Base-by-base conservation (phyloP, 2,888 invertebrate genomes). In the Limnephilus rhombicus region DNA sequence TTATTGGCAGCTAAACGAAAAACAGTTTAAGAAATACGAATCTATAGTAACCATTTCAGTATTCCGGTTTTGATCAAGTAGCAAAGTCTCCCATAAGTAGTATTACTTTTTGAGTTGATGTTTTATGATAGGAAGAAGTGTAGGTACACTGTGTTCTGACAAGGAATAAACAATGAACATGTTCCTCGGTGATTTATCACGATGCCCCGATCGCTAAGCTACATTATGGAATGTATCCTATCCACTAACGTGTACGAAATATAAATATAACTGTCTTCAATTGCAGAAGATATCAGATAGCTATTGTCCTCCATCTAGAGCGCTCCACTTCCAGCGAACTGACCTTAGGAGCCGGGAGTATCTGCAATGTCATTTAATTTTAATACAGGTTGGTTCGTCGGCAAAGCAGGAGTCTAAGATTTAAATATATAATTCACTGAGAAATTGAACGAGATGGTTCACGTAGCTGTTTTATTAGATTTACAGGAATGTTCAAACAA, bases 131-230 rank as follows among this genome's bases (percentile, higher is more conserved):
- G 24, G 68, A 68, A 68, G 68, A 68, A 68, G 68, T 68, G 68
- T 68, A 68, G 24, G n/a, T 68, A 68, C 68, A 68, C 68, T 68
- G 68, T 68, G 68, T 68, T 68, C 68, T 68, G 68, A 68, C 68
- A 68, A 68, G 24, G 68, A 68, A 68, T 68, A 68, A 68, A 68
- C 68, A 68, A 68, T 68, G 83, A 83, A 83, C 83, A 83, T 34
- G 37, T n/a, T 83, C 83, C 83, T 83, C 37, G 37, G 31, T 34
- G 31, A 37, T 34, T 68, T 68, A 68, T 68, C 68, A 68, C 68
- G 68, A 24, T 68, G 68, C 68, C 24, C 68, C 68, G 24, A 68
- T n/a, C 68, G 68, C 68, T 68, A 68, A 68, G 68, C 9, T 24
- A n/a, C 68, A 68, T 68, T n/a, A 68, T 68, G 68, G 68, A 68